Evolutionary conservation across 2,888 invertebrate species (phyloP).

Genomic region (Priocnemis perturbator): DNA sequence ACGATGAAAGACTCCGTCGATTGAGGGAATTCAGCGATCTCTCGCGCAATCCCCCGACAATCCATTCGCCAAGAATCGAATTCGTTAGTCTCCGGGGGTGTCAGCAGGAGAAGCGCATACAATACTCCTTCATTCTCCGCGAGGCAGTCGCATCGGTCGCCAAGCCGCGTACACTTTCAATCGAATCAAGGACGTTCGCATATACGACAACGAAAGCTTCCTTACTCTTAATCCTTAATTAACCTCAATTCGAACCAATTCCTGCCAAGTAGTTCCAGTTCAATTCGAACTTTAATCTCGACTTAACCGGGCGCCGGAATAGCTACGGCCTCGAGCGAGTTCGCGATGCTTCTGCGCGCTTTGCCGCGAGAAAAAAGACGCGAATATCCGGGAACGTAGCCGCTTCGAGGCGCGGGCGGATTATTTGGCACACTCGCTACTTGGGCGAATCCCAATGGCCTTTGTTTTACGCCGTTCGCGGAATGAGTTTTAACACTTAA

Average conservation of each 20-base stretch:
- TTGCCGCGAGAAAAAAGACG: too few species aligned
- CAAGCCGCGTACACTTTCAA: conserved; percentile 40
- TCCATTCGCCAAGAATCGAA: too few species aligned
- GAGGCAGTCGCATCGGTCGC: conserved; percentile 5
- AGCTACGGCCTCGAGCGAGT: conserved; percentile 16
- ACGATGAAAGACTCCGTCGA: too few species aligned
- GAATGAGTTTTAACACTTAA: too few species aligned
- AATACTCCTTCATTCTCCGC: not conserved
- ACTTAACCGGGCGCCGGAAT: conserved; percentile 38
- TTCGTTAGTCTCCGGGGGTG: not conserved
- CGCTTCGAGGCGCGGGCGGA: too few species aligned
- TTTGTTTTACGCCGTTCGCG: too few species aligned
- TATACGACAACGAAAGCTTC: conserved; percentile 18
- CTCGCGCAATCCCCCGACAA: too few species aligned
- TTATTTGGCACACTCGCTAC: too few species aligned
- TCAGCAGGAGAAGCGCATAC: not conserved
- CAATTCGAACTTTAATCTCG: conserved; percentile 56
- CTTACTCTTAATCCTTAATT: conserved; percentile 64
- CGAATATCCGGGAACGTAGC: too few species aligned
- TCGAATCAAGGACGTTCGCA: conserved; percentile 41
- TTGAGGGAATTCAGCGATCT: too few species aligned
- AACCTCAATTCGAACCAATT: conserved; percentile 60
- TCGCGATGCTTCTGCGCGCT: too few species aligned
- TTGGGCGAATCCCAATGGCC: too few species aligned
- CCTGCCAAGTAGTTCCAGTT: conserved; percentile 47